phyloP scores from a whole-genome alignment of 2,113 vertebrate species.

The Gyps fulvus region DNA sequence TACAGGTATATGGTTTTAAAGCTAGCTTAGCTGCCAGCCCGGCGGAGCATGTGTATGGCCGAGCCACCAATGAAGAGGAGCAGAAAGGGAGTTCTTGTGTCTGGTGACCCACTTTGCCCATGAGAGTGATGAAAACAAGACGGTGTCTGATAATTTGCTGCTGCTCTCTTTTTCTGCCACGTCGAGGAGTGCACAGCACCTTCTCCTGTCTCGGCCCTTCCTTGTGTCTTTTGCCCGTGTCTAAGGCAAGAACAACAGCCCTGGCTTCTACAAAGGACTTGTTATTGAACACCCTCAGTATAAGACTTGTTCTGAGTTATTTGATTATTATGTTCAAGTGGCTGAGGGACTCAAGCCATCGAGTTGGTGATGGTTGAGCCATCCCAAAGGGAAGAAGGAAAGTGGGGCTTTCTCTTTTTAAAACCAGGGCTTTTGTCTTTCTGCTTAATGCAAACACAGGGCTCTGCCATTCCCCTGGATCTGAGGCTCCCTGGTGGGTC shows the following conservation, averaged over 20 bases:
- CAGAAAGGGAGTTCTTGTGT: not conserved
- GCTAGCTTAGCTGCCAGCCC: not conserved
- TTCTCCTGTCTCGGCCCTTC: not conserved
- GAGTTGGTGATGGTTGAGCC: not conserved
- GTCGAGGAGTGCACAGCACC: not conserved
- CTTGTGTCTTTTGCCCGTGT: not conserved
- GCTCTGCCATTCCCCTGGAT: not conserved
- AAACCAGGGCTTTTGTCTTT: not conserved
- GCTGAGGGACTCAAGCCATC: not conserved
- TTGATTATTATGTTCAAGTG: not conserved
- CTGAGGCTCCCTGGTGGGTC: not conserved
- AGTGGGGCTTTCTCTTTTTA: not conserved
- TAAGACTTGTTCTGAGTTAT: not conserved
- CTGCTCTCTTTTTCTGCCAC: not conserved
- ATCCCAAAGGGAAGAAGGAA: not conserved
- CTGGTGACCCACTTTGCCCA: not conserved
- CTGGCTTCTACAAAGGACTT: not conserved
- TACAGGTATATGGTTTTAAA: not conserved
- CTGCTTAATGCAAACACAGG: not conserved
- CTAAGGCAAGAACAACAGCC: not conserved
- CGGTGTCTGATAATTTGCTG: not conserved
- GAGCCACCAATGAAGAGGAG: not conserved
- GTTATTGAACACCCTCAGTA: not conserved
- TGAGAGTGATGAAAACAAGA: not conserved
- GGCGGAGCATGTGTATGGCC: rapidly evolving